Evolutionary conservation across 2,888 invertebrate species (phyloP).

Genomic region (Nemoura dubitans): DNA sequence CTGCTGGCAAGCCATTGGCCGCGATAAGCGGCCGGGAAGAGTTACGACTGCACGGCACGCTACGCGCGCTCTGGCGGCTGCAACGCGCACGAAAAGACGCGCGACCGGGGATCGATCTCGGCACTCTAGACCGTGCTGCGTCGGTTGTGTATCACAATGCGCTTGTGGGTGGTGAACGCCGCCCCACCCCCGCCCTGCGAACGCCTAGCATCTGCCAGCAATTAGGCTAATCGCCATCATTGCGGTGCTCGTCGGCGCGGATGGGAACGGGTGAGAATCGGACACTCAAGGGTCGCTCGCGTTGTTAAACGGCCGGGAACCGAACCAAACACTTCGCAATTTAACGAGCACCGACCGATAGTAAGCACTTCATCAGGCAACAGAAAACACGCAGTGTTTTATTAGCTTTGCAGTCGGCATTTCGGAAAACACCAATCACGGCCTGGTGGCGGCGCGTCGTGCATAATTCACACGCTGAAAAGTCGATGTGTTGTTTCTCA

Average conservation of each 20-base stretch:
- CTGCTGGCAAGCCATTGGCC: background rate
- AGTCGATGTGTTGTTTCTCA: background rate
- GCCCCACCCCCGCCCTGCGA: background rate
- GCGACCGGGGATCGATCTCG: background rate
- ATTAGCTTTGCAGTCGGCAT: background rate
- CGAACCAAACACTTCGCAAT: background rate
- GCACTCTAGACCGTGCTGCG: background rate
- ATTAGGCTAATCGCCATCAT: background rate
- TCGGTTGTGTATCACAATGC: background rate
- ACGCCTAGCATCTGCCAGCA: background rate
- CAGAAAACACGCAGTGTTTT: background rate
- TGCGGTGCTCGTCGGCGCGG: background rate
- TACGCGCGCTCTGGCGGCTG: background rate
- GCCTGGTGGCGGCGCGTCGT: background rate
- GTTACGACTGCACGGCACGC: background rate
- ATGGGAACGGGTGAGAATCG: background rate
- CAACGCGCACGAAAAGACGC: background rate
- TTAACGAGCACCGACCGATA: background rate
- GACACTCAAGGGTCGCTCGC: background rate
- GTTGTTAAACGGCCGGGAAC: constrained; percentile 3
- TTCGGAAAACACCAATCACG: background rate
- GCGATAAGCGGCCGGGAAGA: background rate
- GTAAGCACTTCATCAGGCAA: background rate
- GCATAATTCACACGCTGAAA: background rate
- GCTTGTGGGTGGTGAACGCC: background rate